These are phyloP conservation scores for Campopleginae sp. DNA, from an alignment of 2,888 invertebrate species.

Conservation along the genomic window DNA sequence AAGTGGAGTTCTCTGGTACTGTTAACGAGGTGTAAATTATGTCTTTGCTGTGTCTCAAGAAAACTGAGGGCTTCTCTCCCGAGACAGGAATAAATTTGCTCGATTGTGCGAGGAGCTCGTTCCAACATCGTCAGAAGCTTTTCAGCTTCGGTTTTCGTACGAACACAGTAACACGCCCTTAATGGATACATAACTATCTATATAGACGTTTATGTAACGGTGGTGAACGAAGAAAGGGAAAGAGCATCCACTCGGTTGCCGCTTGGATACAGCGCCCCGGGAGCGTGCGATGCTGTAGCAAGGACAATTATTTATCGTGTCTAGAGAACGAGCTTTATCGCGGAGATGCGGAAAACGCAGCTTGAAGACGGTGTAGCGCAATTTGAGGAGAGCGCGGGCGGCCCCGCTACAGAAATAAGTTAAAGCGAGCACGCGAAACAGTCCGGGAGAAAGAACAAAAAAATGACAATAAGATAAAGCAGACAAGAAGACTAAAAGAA, in stretches of 20 bases:
- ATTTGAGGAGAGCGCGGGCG: slow-evolving; percentile 6
- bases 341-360: slow-evolving; percentile 37
- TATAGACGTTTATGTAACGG: slow-evolving; percentile 13
- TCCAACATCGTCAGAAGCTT: slow-evolving; percentile 41
- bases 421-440: slow-evolving; percentile 64
- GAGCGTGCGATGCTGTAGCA: slow-evolving; percentile 57
- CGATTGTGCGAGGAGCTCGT: slow-evolving; percentile 15
- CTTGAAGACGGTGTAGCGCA: slow-evolving; percentile 27
- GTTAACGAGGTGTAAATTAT: slow-evolving; percentile 46
- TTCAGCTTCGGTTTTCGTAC: slow-evolving; percentile 24
- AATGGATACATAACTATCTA: slow-evolving; percentile 12
- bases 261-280: slow-evolving; percentile 16
- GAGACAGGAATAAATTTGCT: slow-evolving; percentile 53
- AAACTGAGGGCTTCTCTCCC: slow-evolving; percentile 2
- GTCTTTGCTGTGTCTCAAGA: slow-evolving; percentile 21
- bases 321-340: slow-evolving; percentile 65
- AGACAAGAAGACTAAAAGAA: not conserved
- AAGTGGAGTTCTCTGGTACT: not conserved
- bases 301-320: slow-evolving; percentile 76
- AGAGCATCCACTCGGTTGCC: slow-evolving; percentile 22
- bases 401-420: slow-evolving; percentile 69
- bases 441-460: slow-evolving; percentile 50
- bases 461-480: slow-evolving; percentile 14
- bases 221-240: slow-evolving; percentile 26
- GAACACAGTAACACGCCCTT: slow-evolving; percentile 11